A percentile compares a stretch with the other conserved stretches of the same genome.
Conservation (phyloP, 2,113 vertebrate genomes). For the Hipposideros armiger region DNA sequence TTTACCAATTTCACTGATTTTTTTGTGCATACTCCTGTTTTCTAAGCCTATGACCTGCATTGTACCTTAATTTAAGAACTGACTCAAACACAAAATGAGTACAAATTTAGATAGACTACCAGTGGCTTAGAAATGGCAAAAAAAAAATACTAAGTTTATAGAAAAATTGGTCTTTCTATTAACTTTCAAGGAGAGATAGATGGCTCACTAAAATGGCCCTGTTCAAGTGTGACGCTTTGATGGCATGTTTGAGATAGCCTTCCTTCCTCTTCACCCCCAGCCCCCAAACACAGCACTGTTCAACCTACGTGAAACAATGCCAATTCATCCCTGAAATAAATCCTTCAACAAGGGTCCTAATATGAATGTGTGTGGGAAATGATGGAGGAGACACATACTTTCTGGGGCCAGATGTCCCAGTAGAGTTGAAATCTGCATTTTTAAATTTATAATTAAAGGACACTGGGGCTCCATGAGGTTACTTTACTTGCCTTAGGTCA, state of each 20-base stretch:
- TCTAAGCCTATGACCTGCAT: neutral
- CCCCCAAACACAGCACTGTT: neutral
- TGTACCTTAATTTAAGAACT: slow-evolving; percentile 48
- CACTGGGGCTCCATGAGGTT: neutral
- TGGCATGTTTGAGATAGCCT: neutral
- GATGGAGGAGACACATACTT: neutral
- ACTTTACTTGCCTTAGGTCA: neutral
- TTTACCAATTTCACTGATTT: neutral
- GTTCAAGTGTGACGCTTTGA: slow-evolving; percentile 28
- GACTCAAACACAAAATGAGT: slow-evolving; percentile 52
- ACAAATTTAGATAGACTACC: slow-evolving; percentile 1
- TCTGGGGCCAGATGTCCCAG: neutral
- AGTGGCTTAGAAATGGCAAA: slow-evolving; percentile 12
- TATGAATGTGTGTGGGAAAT: neutral
- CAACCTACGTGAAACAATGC: neutral
- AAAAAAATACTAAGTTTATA: neutral
- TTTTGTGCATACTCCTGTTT: neutral
- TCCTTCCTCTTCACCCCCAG: neutral
- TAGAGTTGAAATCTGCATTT: neutral
- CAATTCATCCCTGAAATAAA: neutral
- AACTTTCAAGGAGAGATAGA: slow-evolving; percentile 60
- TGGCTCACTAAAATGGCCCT: slow-evolving; percentile 35
- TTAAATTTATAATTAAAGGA: slow-evolving; percentile 6
- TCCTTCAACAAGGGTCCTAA: neutral
- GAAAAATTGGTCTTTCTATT: slow-evolving; percentile 52